Evolutionary conservation across 2,888 invertebrate species (phyloP), one percentile per base, ranked within the genome.

Genomic region (Deilephila elpenor): DNA sequence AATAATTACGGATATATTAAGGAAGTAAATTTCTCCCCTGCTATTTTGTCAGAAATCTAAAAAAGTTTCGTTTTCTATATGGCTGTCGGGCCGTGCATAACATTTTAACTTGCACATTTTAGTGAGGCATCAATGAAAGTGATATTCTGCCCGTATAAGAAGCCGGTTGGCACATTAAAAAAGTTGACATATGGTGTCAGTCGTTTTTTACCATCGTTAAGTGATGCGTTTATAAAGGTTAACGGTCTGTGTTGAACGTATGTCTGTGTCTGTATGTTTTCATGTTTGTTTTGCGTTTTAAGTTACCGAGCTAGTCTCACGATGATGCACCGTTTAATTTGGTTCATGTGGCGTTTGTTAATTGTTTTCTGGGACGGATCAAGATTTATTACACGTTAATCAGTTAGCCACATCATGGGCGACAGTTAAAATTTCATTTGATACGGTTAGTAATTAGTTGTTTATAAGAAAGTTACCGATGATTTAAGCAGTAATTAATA

Each of bases 191-290:
- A 56, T 56, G 67, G 44, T 67, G 44, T 51, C 44, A 64, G 64
- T 44, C 25, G 11, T 25, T 37, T 67, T 67, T 67, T 25, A 44
- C 67, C 37, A n/a, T 8, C 11, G 25, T 67, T 51, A 67, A 67
- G 67, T 44, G 56, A 56, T 56, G 67, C 20, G 20, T 11, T 44
- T 67, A 44, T 67, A 67, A 62, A 67, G 67, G 67, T 67, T 67
- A 67, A 67, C 67, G 67, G 37, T 34, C 44, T 64, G 64, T 25
- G 64, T 44, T 17, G 17, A 61, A 64, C 44, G 11, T 14, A 44
- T 44, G 44, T 11, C 11, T 11, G 44, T 64, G 64, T 64, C 20
- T 44, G 14, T 34, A 37, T 67, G 44, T 67, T 67, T 44, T 67
- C 14, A 25, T 67, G 44, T 20, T 67, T 34, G 34, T 51, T 67